Evolutionary conservation across 2,888 invertebrate species (phyloP), one percentile per base, ranked within the genome.

Genomic region (Resseliella maxima): DNA sequence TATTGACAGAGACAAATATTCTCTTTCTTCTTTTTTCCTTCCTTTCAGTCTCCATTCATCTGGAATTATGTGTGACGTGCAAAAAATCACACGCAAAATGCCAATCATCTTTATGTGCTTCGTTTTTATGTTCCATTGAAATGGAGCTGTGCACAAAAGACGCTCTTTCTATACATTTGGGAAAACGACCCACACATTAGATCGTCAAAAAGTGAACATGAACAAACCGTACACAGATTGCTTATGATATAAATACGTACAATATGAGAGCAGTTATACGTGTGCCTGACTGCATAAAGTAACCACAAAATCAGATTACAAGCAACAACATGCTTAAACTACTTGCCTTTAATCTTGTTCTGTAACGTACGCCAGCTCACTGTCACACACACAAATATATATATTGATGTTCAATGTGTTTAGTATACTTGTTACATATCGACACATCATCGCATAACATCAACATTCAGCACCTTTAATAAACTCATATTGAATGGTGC

Each of bases 221-320:
- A 41, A 12, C 12, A 41, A 41, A 8, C 41, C 12, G 41, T 41
- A 8, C 12, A 5, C 5, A 8, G 5, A 5, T n/a, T 59, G 59
- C 59, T n/a, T 24, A 35, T 72, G 72, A 31, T 50, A 18, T 18
- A 50, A 50, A 18, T 50, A 50, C 41, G 59, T 72, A 31, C n/a
- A n/a, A n/a, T n/a, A n/a, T n/a, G n/a, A n/a, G 18, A 50, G 50
- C 50, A 50, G 2, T 18, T 12, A 50, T 18, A 50, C n/a, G 50
- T 50, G 50, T 35, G 31, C 72, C 24, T 24, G 31, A 72, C 31
- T 72, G 31, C 31, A 72, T 15, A 3, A n/a, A 59, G n/a, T n/a
- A 27, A 72, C 72, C 31, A 72, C 72, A 15, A 72, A 72, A 72
- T 72, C 72, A 31, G 72, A 72, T 72, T 72, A 72, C 35, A 72